Evolutionary conservation across 2,113 vertebrate genomes (phyloP).

Genomic region (Oryzias javanicus): DNA sequence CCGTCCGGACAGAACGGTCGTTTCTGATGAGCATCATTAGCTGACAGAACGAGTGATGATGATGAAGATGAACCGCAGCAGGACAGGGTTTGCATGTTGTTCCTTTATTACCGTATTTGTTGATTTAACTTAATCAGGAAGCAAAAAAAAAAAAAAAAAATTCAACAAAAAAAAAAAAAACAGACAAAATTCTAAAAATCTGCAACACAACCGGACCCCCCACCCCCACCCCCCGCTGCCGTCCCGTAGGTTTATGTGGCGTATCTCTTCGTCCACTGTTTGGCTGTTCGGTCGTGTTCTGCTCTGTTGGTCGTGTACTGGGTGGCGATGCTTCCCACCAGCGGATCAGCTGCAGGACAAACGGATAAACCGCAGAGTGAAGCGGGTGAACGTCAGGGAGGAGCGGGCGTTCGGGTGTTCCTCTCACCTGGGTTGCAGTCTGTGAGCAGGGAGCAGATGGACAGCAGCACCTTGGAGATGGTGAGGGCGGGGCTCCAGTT

Average conservation of each 20-base stretch:
- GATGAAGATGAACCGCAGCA: background rate
- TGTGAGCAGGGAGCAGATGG: slow-evolving; percentile 96
- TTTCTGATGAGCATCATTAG: too few species aligned
- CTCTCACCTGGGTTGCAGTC: slow-evolving; percentile 92
- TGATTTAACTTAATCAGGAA: slow-evolving; percentile 94
- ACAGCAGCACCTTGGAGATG: slow-evolving; percentile 94
- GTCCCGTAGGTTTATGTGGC: slow-evolving; percentile 88
- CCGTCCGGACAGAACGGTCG: too few species aligned
- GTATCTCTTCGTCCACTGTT: slow-evolving; percentile 97
- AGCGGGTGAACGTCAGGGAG: background rate
- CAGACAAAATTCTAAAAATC: slow-evolving; percentile 97
- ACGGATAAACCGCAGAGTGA: too few species aligned
- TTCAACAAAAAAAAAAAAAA: slow-evolving; percentile 72
- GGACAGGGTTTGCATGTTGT: slow-evolving; percentile 68
- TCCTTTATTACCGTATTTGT: slow-evolving; percentile 87
- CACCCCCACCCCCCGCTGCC: slow-evolving; percentile 60
- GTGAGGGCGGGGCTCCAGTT: slow-evolving; percentile 95
- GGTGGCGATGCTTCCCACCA: slow-evolving; percentile 96
- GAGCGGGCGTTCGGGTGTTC: background rate
- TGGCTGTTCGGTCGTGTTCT: slow-evolving; percentile 96
- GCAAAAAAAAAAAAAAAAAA: slow-evolving; percentile 77
- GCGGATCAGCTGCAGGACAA: slow-evolving; percentile 84
- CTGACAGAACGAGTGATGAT: too few species aligned
- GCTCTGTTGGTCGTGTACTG: slow-evolving; percentile 98
- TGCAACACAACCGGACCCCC: slow-evolving; percentile 77